These are phyloP conservation scores for Cryptosula pallasiana DNA, from an alignment of 2,888 invertebrate species.

Conservation along the genomic window DNA sequence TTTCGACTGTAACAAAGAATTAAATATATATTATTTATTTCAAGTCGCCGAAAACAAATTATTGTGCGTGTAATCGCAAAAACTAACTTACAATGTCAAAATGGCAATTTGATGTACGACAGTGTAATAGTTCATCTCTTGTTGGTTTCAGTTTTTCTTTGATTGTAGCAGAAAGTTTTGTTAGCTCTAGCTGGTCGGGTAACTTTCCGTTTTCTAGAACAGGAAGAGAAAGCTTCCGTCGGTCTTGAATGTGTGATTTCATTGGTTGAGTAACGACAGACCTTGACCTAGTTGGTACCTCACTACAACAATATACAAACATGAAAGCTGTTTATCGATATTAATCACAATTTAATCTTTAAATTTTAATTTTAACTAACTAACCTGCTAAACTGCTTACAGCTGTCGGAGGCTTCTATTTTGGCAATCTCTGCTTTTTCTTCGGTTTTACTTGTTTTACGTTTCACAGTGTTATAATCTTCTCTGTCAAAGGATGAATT, in stretches of 20 bases:
- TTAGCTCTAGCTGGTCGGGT: background rate
- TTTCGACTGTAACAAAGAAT: background rate
- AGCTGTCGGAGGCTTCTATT: no score
- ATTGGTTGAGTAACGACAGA: background rate
- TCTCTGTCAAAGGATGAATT: conserved; percentile 6
- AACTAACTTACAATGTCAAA: no score
- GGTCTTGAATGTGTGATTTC: background rate
- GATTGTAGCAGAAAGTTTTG: background rate
- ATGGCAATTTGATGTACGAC: no score
- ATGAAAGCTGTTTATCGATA: no score
- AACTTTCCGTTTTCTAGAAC: background rate
- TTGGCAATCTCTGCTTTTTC: no score
- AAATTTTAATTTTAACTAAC: no score
- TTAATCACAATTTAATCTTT: no score
- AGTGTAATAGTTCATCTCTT: background rate
- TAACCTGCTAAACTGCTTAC: no score
- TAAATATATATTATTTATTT: no score
- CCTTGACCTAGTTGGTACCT: background rate
- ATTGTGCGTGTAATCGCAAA: no score
- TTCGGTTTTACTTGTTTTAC: background rate
- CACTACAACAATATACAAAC: background rate
- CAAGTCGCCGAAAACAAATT: no score
- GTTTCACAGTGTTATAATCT: conserved; percentile 7
- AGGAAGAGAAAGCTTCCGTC: background rate
- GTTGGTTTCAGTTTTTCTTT: conserved; percentile 2